phyloP scores from a whole-genome alignment of 64 coral and sea anemone genomes.

The Dendronephthya gigantea region DNA sequence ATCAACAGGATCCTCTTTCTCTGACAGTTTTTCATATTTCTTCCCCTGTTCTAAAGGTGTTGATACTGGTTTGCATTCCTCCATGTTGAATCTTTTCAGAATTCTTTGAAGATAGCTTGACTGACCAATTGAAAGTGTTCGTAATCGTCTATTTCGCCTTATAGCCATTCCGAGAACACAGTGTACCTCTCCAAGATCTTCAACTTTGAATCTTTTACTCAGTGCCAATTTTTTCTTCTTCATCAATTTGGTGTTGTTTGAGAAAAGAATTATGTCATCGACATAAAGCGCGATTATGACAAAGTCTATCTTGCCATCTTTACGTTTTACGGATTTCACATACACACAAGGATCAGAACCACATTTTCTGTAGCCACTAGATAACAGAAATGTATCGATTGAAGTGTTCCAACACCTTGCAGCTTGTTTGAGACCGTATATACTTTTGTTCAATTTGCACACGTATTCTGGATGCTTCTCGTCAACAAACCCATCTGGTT shows the following conservation, averaged over 20 bases:
- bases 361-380: neutral
- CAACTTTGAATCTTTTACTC: neutral
- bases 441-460: neutral
- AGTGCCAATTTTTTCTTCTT: slow-evolving; percentile 9
- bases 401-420: slow-evolving; percentile 9
- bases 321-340: neutral
- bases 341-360: slow-evolving; percentile 20
- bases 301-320: slow-evolving; percentile 9
- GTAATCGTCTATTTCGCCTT: neutral
- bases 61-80: neutral
- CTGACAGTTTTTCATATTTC: neutral
- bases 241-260: neutral
- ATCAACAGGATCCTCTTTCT: slow-evolving; percentile 12
- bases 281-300: slow-evolving; percentile 10
- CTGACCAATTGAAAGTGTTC: slow-evolving; percentile 21
- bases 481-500: neutral
- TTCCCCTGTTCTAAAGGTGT: neutral
- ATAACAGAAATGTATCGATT: neutral
- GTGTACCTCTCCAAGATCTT: neutral
- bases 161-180: neutral
- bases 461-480: neutral
- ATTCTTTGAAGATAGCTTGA: neutral
- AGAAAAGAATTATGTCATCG: neutral
- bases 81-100: slow-evolving; percentile 9
- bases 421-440: slow-evolving; percentile 2